Evolutionary conservation across 1,140 invertebrate genomes (phyloP).

Genomic region (Eumeta japonica): DNA sequence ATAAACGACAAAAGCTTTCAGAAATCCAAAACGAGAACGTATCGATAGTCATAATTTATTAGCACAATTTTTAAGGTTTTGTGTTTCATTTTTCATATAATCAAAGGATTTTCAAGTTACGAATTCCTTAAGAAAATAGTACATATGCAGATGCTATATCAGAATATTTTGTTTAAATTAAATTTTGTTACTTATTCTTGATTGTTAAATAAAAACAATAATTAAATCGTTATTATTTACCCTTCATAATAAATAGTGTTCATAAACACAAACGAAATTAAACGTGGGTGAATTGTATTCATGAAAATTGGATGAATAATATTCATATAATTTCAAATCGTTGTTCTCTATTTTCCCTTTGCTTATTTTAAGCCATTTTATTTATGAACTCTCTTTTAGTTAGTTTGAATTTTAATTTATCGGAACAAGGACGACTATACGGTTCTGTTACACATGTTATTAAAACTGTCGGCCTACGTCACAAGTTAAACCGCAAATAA

Average conservation of each 20-base stretch:
- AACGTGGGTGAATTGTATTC: no score
- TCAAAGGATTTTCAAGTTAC: no score
- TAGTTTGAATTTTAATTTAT: constrained; percentile 5
- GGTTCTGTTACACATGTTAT: background rate
- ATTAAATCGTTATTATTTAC: constrained; percentile 2
- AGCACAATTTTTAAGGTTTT: no score
- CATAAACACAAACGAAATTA: background rate
- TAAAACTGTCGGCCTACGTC: no score
- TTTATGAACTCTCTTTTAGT: constrained; percentile 1
- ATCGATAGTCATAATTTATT: no score
- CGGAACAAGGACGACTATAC: constrained; percentile 1
- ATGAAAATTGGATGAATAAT: no score
- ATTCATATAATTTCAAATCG: constrained; percentile 2
- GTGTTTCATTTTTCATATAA: no score
- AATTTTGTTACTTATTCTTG: background rate
- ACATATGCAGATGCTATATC: no score
- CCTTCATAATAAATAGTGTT: background rate
- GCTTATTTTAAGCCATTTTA: constrained; percentile 5
- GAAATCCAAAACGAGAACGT: no score
- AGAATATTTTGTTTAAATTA: constrained; percentile 4
- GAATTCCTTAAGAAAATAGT: no score
- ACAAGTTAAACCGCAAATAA: background rate
- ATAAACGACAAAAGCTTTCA: no score
- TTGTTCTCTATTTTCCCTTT: background rate
- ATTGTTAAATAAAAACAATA: constrained; percentile 3